These are phyloP conservation scores for Scolopax mira DNA, from an alignment of 2,113 vertebrate species.

Conservation along the genomic window DNA sequence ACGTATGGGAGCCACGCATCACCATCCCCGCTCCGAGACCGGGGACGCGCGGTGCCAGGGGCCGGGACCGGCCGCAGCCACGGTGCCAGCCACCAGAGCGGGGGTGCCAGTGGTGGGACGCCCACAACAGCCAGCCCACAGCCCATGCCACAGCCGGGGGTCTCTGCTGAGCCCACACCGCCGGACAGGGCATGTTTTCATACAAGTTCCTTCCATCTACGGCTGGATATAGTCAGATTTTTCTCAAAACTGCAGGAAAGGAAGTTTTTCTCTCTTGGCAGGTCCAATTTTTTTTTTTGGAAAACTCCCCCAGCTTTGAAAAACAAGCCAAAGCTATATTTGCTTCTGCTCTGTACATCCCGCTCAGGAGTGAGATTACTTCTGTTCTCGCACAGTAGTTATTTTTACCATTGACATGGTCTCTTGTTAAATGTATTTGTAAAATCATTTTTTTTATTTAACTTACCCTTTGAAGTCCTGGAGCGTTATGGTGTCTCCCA, in stretches of 20 bases:
- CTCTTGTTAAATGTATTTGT: background rate
- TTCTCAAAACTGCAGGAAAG: background rate
- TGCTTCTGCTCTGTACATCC: conserved; percentile 32
- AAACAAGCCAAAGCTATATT: conserved; percentile 50
- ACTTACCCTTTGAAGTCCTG: conserved; percentile 94
- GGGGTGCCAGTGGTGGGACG: background rate
- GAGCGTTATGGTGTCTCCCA: conserved; percentile 90
- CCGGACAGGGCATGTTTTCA: accelerated
- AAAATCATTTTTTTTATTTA: background rate
- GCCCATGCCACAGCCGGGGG: accelerated
- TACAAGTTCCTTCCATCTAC: background rate
- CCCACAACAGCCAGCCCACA: background rate
- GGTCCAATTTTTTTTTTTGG: background rate
- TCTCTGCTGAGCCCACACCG: background rate
- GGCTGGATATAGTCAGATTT: background rate
- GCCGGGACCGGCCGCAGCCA: background rate
- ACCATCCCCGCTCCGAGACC: background rate
- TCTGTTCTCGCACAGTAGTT: background rate
- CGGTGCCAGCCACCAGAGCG: accelerated
- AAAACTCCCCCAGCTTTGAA: conserved; percentile 30
- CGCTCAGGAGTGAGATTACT: conserved; percentile 15
- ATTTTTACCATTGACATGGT: conserved; percentile 24
- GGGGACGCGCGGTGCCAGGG: accelerated
- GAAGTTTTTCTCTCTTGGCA: conserved; percentile 13
- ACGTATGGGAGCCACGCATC: background rate